Evolutionary conservation across 1,140 invertebrate genomes (phyloP), one percentile per base, ranked within the genome.

Genomic region (Bathynomus jamesi): DNA sequence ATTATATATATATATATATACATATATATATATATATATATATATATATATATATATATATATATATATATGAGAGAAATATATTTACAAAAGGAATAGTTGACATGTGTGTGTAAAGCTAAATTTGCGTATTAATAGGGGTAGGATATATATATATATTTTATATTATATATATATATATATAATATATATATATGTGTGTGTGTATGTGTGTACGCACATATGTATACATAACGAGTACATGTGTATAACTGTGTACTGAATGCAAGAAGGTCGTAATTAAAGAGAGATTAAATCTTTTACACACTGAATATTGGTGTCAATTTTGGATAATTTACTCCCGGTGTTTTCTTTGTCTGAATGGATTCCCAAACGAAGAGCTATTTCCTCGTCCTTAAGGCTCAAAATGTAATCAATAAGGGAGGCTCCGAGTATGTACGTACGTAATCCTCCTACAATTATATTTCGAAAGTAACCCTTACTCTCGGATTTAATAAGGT

Each of bases 11-110:
- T 8, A 63, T 28, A 63, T 28, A 63, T 28, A 63, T 28, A 63
- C 24, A 63, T 8, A 3, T 3, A 2, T 28, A 63, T 28, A 63
- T 28, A 63, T 28, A 63, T 63, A 28, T 63, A 63, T 63, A 27
- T 62, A 62, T 62, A 27, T 62, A 62, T 62, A 27, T 62, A 62
- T 62, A 27, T 62, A 62, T 62, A 27, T 62, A 62, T 62, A 27
- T 62, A 62, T 62, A 27, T 62, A 62, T 62, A 27, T 62, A 62
- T 62, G 21, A 11, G 24, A 21, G 7, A 21, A 62, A 11, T 8
- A 21, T 27, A 62, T 11, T 62, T 8, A 27, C 24, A 62, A 62
- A 8, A 21, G 24, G 5, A 62, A 21, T 27, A 62, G 24, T 27
- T 11, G 21, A 40, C 17, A 40, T 40, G 17, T 40, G 17, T 40